Conservation (phyloP, 2,113 vertebrate species). For the Octodon degus region DNA sequence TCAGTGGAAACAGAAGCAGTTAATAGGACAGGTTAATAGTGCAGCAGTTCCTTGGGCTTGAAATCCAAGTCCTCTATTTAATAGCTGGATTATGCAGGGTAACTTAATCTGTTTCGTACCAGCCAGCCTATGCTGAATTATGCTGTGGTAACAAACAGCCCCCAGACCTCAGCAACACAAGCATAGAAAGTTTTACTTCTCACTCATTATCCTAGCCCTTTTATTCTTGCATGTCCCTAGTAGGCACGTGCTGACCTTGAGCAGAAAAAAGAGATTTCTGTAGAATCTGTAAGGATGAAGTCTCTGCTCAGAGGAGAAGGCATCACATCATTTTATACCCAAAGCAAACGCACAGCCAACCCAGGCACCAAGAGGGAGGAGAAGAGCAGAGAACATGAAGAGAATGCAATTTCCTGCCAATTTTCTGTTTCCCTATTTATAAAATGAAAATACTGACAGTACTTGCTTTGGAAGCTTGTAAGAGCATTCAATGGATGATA, state of each 20-base stretch:
- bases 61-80: not conserved
- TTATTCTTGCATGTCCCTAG: not conserved
- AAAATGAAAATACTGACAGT: not conserved
- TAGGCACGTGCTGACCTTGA: not conserved
- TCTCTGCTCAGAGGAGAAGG: not conserved
- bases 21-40: not conserved
- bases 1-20: not conserved
- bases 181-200: not conserved
- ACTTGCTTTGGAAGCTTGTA: not conserved
- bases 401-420: not conserved
- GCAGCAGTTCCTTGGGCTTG: not conserved
- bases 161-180: not conserved
- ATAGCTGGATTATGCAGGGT: not conserved
- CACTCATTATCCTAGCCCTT: not conserved
- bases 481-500: not conserved
- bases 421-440: not conserved
- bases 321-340: not conserved
- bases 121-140: not conserved
- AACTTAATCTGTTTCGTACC: not conserved
- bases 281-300: not conserved
- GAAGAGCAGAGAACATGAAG: not conserved
- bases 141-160: not conserved
- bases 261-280: not conserved
- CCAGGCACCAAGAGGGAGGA: not conserved
- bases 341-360: not conserved